Conservation (phyloP, 2,113 vertebrate genomes). For the Malurus alboscapulatus region DNA sequence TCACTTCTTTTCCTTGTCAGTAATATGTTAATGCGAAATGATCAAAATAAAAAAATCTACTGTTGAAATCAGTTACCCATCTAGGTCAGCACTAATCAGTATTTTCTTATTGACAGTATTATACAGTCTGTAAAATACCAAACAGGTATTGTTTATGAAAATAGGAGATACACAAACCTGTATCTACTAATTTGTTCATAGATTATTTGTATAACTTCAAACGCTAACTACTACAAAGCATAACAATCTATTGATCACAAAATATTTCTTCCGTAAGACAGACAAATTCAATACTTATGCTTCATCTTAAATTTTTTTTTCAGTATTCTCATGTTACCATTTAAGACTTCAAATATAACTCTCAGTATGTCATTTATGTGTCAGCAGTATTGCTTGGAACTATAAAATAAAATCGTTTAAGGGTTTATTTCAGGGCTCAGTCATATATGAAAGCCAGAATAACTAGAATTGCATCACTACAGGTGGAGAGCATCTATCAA, state of each 20-base stretch:
- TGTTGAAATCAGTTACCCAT: neutral
- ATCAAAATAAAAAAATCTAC: neutral
- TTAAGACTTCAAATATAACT: neutral
- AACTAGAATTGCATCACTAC: neutral
- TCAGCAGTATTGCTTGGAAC: neutral
- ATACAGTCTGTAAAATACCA: conserved; percentile 24
- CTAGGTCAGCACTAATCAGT: neutral
- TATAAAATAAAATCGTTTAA: neutral
- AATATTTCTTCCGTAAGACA: neutral
- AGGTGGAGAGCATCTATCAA: neutral
- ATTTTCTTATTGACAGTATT: conserved; percentile 22
- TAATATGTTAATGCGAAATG: neutral
- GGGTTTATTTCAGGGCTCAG: conserved; percentile 14
- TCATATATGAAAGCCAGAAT: neutral
- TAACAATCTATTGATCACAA: neutral
- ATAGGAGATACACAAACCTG: neutral
- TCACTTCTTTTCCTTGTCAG: neutral
- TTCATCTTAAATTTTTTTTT: neutral
- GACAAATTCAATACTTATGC: neutral
- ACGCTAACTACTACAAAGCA: neutral
- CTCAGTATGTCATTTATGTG: neutral
- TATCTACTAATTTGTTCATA: conserved; percentile 18
- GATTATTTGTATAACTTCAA: conserved; percentile 43
- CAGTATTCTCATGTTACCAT: neutral
- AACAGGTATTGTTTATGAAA: conserved; percentile 26